Conservation (phyloP, 2,113 vertebrate species). For the Chauna torquata region DNA sequence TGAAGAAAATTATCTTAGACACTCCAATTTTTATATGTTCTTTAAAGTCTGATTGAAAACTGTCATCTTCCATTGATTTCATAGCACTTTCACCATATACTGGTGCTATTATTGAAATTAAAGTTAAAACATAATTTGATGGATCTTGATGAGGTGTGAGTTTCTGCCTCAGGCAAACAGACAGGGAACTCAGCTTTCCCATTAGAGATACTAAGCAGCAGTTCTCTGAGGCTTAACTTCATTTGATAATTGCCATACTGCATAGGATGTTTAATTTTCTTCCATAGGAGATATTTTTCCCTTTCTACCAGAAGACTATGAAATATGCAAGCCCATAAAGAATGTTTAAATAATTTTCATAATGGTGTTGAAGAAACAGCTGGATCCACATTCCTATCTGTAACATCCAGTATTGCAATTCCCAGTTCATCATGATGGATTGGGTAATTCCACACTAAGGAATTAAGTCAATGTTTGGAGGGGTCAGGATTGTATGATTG, state of each 20-base stretch:
- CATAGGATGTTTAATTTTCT: background rate
- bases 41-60: background rate
- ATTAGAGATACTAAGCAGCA: background rate
- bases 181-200: background rate
- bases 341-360: constrained; percentile 10
- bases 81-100: background rate
- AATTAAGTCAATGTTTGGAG: constrained; percentile 50
- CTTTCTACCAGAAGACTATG: constrained; percentile 20
- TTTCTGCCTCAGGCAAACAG: background rate
- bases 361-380: constrained; percentile 32
- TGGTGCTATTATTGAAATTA: background rate
- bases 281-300: background rate
- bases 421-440: constrained; percentile 33
- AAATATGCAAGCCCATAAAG: constrained; percentile 21
- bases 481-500: constrained; percentile 1
- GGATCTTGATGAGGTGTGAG: background rate
- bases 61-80: background rate
- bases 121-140: background rate
- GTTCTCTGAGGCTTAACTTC: background rate
- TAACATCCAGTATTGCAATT: constrained; percentile 13
- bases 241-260: background rate
- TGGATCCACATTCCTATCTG: constrained; percentile 46
- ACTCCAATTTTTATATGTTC: background rate
- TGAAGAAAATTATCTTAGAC: background rate
- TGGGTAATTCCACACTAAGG: constrained; percentile 36